Base-by-base conservation (phyloP, 2,113 vertebrate species). In the Monarcha castaneiventris region DNA sequence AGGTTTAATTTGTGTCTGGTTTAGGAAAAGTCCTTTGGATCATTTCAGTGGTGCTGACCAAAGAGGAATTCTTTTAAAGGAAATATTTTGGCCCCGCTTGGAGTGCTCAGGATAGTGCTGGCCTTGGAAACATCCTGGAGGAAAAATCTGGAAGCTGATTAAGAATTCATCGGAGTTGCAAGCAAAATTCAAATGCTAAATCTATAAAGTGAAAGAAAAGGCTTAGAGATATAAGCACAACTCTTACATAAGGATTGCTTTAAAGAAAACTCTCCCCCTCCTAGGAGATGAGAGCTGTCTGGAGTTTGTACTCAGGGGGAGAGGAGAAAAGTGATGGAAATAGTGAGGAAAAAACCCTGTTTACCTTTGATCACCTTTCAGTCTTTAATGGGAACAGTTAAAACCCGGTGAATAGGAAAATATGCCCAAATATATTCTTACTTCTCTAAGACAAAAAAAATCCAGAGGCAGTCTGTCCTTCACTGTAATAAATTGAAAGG, bases 1-100 rank as follows among this genome's bases (percentile, higher is more conserved):
- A 73, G 41, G 75, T 83, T 85, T 74, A n/a, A 74, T 81, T 64
- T 56, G 41, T 55, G 71, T 12, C 46, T 41, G 48, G 17, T 32
- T 37, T 15, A 62, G 33, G 74, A 87, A 85, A 49, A 69, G 43
- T 25, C 72, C 64, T 83, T 59, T 1, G 6, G 72, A 91, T 76
- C 3, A 3, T 41, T 76, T 58, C 74, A 63, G 55, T 0, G 0
- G 14, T 0, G 1, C 21, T 77, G 69, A 79, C n/a, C 30, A 33
- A 76, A 79, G 32, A 44, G 1, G 4, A 67, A 81, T 55, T 71
- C 3, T 72, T 86, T 56, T 22, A 11, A 21, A 13, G 6, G 32
- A 58, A 74, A 33, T 48, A 71, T 74, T 92, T 74, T 67, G 63
- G 43, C 26, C 26, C 16, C 66, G 3, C 26, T 73, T 30, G 35